phyloP scores from a whole-genome alignment of 2,888 invertebrate species.

The Romanomermis culicivorax region DNA sequence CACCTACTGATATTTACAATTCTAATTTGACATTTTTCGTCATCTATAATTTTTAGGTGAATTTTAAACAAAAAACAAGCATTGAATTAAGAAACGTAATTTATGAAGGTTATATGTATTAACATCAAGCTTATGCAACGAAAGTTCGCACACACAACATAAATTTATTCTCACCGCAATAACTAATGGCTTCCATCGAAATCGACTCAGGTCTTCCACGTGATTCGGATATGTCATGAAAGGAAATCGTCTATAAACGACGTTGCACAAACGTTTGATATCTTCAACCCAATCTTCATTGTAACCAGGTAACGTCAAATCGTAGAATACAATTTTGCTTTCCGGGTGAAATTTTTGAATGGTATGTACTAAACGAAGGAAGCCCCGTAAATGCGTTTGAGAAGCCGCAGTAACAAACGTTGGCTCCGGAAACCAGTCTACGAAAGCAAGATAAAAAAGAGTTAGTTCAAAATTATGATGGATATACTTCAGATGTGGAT shows the following conservation, averaged over 20 bases:
- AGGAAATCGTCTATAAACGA: conserved; percentile 16
- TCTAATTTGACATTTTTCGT: too few relatives aligned
- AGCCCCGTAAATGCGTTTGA: not conserved
- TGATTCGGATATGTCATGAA: conserved; percentile 14
- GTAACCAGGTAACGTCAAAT: conserved; percentile 10
- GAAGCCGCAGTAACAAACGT: conserved; percentile 6
- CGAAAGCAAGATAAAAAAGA: not conserved
- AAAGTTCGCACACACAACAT: too few relatives aligned
- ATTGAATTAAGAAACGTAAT: too few relatives aligned
- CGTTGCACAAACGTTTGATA: conserved; percentile 15
- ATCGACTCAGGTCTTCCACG: conserved; percentile 12
- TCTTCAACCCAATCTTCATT: not conserved
- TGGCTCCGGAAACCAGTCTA: conserved; percentile 1
- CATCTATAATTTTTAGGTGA: too few relatives aligned
- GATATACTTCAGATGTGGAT: too few relatives aligned
- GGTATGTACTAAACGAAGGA: conserved; percentile 9
- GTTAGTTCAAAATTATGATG: too few relatives aligned
- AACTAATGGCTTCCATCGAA: conserved; percentile 19
- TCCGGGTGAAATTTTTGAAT: conserved; percentile 10
- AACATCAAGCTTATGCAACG: too few relatives aligned
- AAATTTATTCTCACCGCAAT: conserved; percentile 16
- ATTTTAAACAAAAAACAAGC: too few relatives aligned
- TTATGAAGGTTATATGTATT: too few relatives aligned
- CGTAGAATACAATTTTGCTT: conserved; percentile 13
- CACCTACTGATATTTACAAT: too few relatives aligned